Conservation (phyloP, 2,888 invertebrate genomes). For the Ichneumoninae sp. region DNA sequence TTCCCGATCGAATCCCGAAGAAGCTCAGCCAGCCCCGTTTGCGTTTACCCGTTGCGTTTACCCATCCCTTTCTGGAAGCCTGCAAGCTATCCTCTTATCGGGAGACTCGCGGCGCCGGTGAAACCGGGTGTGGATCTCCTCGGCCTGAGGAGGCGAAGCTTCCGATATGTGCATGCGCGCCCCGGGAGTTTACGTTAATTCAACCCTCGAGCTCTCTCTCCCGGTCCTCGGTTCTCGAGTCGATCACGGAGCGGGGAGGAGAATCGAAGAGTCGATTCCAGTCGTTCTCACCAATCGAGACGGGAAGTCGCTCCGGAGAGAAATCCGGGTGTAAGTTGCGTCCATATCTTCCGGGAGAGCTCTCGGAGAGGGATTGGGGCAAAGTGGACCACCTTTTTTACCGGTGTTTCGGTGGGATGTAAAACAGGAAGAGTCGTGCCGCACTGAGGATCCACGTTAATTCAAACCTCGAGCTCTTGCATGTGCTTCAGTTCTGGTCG, state of each 20-base stretch:
- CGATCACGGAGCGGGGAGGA: background rate
- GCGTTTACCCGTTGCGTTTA: slow-evolving; percentile 45
- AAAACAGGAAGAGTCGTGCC: no score
- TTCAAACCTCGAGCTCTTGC: slow-evolving; percentile 27
- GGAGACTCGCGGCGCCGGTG: slow-evolving; percentile 49
- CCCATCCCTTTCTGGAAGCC: slow-evolving; percentile 31
- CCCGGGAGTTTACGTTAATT: slow-evolving; percentile 60
- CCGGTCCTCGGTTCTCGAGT: background rate
- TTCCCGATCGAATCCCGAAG: slow-evolving; percentile 55
- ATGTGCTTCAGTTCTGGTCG: background rate
- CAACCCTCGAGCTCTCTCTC: slow-evolving; percentile 38
- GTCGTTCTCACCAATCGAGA: slow-evolving; percentile 53
- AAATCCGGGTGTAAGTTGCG: background rate
- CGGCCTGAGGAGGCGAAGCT: background rate
- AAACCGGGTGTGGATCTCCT: slow-evolving; percentile 35
- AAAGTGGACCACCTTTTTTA: background rate
- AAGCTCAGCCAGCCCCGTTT: slow-evolving; percentile 30
- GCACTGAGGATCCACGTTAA: no score
- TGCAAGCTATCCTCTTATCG: slow-evolving; percentile 61
- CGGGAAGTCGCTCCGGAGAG: background rate
- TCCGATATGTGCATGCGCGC: slow-evolving; percentile 4
- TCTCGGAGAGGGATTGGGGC: background rate
- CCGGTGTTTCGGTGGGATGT: no score
- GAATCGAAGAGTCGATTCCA: slow-evolving; percentile 18
- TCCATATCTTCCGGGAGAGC: background rate